Base-by-base conservation (phyloP, 2,888 invertebrate species). In the Siphonodentalium dalli region DNA sequence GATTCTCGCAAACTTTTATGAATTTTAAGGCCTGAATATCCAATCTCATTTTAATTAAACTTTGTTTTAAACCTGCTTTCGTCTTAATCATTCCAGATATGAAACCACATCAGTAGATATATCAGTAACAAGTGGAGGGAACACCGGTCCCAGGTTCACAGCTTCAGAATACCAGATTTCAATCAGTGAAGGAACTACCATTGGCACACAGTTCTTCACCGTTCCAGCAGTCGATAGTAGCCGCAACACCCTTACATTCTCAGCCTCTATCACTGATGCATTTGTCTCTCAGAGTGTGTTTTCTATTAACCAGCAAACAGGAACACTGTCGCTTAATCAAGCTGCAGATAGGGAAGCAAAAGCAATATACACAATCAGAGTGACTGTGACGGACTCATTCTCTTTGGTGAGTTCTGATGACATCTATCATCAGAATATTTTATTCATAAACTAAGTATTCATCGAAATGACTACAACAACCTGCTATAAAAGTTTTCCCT, bases 171-270 rank as follows among this genome's bases (percentile, higher is more conserved):
- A 71, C 61, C 63, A 43, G 37, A 68, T 70, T n/a, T 52, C 52
- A 18, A 66, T 76, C 50, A 76, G 75, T 58, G 77, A 77, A 47
- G 76, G 74, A 3, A 58, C 63, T 0, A 62, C 67, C n/a, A 31
- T 66, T 0, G 62, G 58, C 6, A 31, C 66, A 15, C 60, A 58
- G 0, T 61, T 76, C 9, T 75, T 69, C 56, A 37, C 49, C 27
- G 61, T 64, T 11, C 60, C 61, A 26, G 73, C n/a, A n/a, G n/a
- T n/a, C n/a, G n/a, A n/a, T n/a, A n/a, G 72, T 58, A 65, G 68
- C 60, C 23, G 11, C 18, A 3, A 20, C 24, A 5, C 13, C 13
- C 21, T 7, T 29, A 29, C 40, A 58, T 51, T 28, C n/a, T n/a
- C n/a, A n/a, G n/a, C n/a, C n/a, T n/a, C n/a, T n/a, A n/a, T n/a